Percentiles rank a stretch among this genome's conserved stretches.
Evolutionary conservation across 1,140 invertebrate genomes (phyloP).

Genomic region (Capitella teleta): DNA sequence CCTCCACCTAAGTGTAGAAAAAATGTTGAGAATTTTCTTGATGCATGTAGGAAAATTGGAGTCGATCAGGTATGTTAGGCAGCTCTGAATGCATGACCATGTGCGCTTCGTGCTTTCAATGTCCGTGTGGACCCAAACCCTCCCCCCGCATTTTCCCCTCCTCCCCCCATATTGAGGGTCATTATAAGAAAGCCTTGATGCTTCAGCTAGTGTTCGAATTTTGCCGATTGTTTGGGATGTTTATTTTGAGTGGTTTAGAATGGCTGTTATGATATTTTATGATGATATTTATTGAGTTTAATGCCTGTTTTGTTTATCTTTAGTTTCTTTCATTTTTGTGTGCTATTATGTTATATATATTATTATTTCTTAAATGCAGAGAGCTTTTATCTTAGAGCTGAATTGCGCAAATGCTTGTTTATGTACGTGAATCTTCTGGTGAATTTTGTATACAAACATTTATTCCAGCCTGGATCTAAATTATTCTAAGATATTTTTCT

Average conservation of each 20-base stretch:
- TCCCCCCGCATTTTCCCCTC: too few species aligned
- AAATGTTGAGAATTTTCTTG: conserved; percentile 90
- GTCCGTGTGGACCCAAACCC: too few species aligned
- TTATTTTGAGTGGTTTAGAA: too few species aligned
- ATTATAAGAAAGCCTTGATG: too few species aligned
- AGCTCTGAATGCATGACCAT: too few species aligned
- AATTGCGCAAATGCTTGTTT: neutral
- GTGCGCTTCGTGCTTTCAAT: too few species aligned
- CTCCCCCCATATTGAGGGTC: too few species aligned
- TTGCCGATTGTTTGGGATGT: too few species aligned
- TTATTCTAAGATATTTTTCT: neutral
- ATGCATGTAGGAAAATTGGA: conserved; percentile 83
- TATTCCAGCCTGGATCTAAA: conserved; percentile 1
- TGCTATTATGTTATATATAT: neutral
- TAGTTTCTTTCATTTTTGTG: neutral
- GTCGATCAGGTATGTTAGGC: conserved; percentile 69
- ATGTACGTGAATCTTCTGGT: neutral
- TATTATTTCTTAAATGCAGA: neutral
- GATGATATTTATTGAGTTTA: neutral
- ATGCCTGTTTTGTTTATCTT: neutral
- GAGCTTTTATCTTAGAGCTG: neutral
- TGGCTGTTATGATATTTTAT: too few species aligned
- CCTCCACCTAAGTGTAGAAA: conserved; percentile 83
- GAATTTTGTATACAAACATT: too few species aligned
- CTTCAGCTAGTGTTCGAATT: too few species aligned